Base-by-base conservation (phyloP, 53 echinoderm and acorn worm species). In the Patiria pectinifera region DNA sequence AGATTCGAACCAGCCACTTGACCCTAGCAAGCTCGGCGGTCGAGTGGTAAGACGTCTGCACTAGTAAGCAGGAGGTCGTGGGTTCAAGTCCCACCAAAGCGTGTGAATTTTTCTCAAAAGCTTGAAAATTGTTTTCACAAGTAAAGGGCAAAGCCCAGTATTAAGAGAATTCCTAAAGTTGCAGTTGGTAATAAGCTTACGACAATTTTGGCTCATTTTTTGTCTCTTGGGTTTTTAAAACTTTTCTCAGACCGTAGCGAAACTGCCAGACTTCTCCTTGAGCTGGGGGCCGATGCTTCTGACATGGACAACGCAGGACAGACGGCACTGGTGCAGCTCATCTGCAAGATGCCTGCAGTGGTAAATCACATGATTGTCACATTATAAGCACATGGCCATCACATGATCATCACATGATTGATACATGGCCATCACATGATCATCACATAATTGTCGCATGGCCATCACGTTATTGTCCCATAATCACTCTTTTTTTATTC, bases 341-440 rank as follows among this genome's bases (percentile, higher is more conserved):
- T 98, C 16, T 92, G 89, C 82, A 98, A 98, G 76, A 98, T 98
- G 98, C 98, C 98, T 13, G 91, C 96, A 58, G 98, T 98, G 82
- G 98, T 98, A 92, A 92, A 62, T 83, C 58, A 83, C 61, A 46
- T 69, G 69, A 35, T 24, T 1, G 35, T 46, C 69, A 71, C 45
- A 69, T 47, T 45, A 4, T 43, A 43, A 45, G 0, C 25, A 69
- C 85, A 85, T 47, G 69, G 18, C 16, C 4, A 43, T 46, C 69
- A 85, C 45, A 46, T 44, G 71, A 26, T 43, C n/a, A 11, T 46
- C 66, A 85, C 85, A 85, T 10, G 44, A 21, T 45, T 35, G n/a
- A 0, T 6, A 62, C 84, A 84, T 61, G 84, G 44, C 18, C 69
- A 66, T 61, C 62, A 82, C 59, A 82, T 7, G 35, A 35, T 35